Base-by-base conservation (phyloP, 2,797 vertebrate genomes). In the Xyrichtys novacula region DNA sequence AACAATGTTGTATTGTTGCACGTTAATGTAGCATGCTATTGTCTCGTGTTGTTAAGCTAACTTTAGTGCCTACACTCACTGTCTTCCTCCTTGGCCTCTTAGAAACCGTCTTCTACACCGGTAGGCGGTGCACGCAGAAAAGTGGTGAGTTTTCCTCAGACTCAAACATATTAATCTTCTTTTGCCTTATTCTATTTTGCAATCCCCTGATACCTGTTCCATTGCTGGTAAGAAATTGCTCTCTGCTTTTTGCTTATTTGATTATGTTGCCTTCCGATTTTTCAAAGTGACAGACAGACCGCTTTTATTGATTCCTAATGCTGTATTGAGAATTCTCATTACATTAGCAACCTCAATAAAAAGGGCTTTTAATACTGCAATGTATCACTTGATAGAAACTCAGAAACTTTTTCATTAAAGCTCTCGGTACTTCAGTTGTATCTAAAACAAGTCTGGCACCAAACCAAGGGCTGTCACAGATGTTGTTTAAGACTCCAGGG, bases 91-190 rank as follows among this genome's bases (percentile, higher is more conserved):
- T 25, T 74, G 71, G 59, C 70, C 67, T 76, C 75, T 48, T 88
- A 94, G 94, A 90, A 73, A 81, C 89, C 86, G 66, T 86, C 84
- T 32, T 93, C 94, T 88, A 90, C 85, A 40, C 90, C 90, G 80
- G 79, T 77, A 23, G 83, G 90, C 63, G 56, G 89, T 70, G 73
- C 85, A 71, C 87, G 80, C 42, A 46, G 71, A 85, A 94, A 80
- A 85, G 49, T 80, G 87, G 92, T 95, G 87, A 91, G 90, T 89
- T 74, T 61, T 66, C 1, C 36, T 73, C 48, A 12, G 57, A 76
- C 77, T 76, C 80, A 83, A 71, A 76, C 50, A 50, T 76, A 76
- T 83, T 84, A 78, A 83, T 85, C 75, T 74, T 72, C 62, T 55
- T 77, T 64, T 89, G 20, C 36, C 44, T 76, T 76, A 32, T 74